phyloP scores from a whole-genome alignment of 2,797 vertebrate genomes.

The Chrysolophus pictus region DNA sequence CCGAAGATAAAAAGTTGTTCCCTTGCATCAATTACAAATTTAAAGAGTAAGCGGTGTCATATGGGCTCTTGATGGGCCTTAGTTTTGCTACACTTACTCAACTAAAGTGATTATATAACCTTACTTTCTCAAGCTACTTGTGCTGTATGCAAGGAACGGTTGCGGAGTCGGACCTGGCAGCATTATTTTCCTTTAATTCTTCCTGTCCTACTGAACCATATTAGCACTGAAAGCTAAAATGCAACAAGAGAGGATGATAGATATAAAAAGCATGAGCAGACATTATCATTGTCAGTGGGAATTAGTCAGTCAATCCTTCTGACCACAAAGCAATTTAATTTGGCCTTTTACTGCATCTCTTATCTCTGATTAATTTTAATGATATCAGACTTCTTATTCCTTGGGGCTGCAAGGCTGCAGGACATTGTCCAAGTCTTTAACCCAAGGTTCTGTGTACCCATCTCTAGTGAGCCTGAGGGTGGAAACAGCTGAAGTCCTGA shows the following conservation, averaged over 20 bases:
- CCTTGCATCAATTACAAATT: not conserved
- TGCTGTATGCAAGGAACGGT: not conserved
- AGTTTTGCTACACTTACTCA: not conserved
- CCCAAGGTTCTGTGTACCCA: not conserved
- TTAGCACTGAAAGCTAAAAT: slow-evolving; percentile 48
- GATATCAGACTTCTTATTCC: not conserved
- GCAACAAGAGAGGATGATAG: slow-evolving; percentile 17
- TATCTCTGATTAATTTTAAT: slow-evolving; percentile 48
- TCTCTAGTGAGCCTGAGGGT: not conserved
- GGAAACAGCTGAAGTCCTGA: not conserved
- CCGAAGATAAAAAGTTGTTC: not conserved
- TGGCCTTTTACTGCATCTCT: slow-evolving; percentile 38
- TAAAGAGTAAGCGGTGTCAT: not conserved
- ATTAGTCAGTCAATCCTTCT: slow-evolving; percentile 42
- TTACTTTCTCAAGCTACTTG: not conserved
- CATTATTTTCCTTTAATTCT: slow-evolving; percentile 10
- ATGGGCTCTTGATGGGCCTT: not conserved
- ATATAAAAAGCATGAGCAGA: not conserved
- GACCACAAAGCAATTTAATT: slow-evolving; percentile 51
- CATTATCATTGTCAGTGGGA: slow-evolving; percentile 30
- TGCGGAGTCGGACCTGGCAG: slow-evolving; percentile 1
- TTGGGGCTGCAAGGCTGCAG: not conserved
- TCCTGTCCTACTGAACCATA: not conserved
- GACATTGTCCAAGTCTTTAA: slow-evolving; percentile 10
- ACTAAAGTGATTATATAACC: not conserved